Conservation (phyloP, 2,113 vertebrate genomes). For the Odontophorus gujanensis region DNA sequence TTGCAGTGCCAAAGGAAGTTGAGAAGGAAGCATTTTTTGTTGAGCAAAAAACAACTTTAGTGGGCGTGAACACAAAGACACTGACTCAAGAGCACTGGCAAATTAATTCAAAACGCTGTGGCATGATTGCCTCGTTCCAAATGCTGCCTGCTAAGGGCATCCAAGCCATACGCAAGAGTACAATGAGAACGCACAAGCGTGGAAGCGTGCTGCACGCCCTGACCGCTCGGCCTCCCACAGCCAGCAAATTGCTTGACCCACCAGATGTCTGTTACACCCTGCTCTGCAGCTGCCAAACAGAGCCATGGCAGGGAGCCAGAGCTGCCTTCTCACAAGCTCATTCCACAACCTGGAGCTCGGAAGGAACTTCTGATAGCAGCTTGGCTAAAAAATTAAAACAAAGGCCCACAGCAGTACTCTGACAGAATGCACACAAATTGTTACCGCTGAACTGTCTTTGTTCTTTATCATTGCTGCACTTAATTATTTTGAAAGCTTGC, state of each 20-base stretch:
- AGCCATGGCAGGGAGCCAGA: neutral
- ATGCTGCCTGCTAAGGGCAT: neutral
- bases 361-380: neutral
- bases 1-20: neutral
- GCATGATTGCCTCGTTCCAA: neutral
- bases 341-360: neutral
- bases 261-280: slow-evolving; percentile 2
- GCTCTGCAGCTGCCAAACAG: neutral
- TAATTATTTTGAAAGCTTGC: slow-evolving; percentile 37
- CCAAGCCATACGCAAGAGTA: neutral
- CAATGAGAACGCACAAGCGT: neutral
- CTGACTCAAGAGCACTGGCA: neutral
- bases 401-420: neutral
- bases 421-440: neutral
- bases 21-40: neutral
- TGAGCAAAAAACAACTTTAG: neutral
- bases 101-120: neutral
- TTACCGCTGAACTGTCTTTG: neutral
- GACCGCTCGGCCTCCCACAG: neutral
- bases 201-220: fast-evolving
- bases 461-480: slow-evolving; percentile 14
- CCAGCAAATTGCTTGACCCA: neutral
- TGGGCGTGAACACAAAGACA: neutral
- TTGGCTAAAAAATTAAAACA: neutral
- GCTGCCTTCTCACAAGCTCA: neutral